Conservation (phyloP, 2,797 vertebrate species). For the Syngnathus acus region DNA sequence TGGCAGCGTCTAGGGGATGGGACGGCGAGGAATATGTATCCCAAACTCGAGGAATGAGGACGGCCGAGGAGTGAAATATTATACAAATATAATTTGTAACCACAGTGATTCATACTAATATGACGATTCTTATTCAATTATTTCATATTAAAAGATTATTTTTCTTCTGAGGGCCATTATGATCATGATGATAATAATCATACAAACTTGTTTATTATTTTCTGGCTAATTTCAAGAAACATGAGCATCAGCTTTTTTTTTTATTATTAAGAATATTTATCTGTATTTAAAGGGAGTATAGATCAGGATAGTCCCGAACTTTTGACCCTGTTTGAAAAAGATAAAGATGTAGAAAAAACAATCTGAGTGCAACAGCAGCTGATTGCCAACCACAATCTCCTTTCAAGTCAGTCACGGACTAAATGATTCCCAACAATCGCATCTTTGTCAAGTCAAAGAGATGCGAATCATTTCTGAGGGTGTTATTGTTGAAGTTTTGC, state of each 20-base stretch:
- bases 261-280: too few relatives aligned
- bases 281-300: too few relatives aligned
- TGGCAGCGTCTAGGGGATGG: conserved; percentile 46
- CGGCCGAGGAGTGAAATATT: conserved; percentile 20
- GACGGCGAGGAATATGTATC: conserved; percentile 40
- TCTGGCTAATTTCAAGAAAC: too few relatives aligned
- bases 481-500: conserved; percentile 60
- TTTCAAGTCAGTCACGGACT: conserved; percentile 16
- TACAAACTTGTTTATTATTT: too few relatives aligned
- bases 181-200: too few relatives aligned
- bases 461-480: conserved; percentile 35
- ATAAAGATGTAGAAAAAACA: not conserved
- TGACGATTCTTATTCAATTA: too few relatives aligned
- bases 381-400: conserved; percentile 8
- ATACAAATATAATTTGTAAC: conserved; percentile 15
- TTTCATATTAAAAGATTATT: too few relatives aligned
- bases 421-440: conserved; percentile 35
- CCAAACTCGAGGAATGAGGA: conserved; percentile 25
- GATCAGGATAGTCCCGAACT: not conserved
- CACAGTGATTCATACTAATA: not conserved
- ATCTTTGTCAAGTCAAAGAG: conserved; percentile 47
- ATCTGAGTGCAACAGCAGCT: not conserved
- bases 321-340: not conserved
- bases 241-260: too few relatives aligned
- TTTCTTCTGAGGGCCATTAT: too few relatives aligned